These are phyloP conservation scores for Hafferia zeledoni DNA, from an alignment of 2,797 vertebrate species.

Conservation along the genomic window DNA sequence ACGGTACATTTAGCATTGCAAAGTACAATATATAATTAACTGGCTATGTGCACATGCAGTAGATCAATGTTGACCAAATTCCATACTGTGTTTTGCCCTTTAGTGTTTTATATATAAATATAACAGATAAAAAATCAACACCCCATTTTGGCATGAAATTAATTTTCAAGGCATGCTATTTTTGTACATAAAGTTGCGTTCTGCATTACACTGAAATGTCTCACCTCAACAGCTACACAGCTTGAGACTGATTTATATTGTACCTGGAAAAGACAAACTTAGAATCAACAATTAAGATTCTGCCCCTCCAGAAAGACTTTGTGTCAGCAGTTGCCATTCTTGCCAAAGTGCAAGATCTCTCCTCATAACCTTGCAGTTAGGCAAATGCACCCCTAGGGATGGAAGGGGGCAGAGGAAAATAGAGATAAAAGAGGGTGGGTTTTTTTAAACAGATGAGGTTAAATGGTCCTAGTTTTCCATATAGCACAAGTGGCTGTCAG, in stretches of 20 bases:
- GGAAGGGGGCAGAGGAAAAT: neutral
- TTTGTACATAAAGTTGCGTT: conserved; percentile 19
- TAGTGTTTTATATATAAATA: neutral
- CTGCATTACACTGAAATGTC: neutral
- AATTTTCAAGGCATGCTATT: conserved; percentile 49
- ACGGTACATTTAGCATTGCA: neutral
- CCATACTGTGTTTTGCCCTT: neutral
- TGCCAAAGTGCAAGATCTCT: neutral
- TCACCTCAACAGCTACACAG: conserved; percentile 18
- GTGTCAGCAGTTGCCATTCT: neutral
- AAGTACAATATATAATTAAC: neutral
- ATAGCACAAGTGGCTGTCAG: neutral
- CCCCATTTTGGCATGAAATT: conserved; percentile 35
- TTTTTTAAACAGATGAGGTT: neutral
- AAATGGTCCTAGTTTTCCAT: neutral
- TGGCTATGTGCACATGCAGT: neutral
- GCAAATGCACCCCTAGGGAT: neutral
- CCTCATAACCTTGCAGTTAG: neutral
- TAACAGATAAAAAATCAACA: conserved; percentile 11
- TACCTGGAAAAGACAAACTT: conserved; percentile 41
- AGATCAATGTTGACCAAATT: neutral
- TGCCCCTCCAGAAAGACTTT: neutral
- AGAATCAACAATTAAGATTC: conserved; percentile 11
- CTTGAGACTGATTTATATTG: conserved; percentile 54
- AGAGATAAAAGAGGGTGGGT: neutral